Evolutionary conservation across 2,797 vertebrate species (phyloP), one percentile per base, ranked within the genome.

Genomic region (Eulemur mongoz): DNA sequence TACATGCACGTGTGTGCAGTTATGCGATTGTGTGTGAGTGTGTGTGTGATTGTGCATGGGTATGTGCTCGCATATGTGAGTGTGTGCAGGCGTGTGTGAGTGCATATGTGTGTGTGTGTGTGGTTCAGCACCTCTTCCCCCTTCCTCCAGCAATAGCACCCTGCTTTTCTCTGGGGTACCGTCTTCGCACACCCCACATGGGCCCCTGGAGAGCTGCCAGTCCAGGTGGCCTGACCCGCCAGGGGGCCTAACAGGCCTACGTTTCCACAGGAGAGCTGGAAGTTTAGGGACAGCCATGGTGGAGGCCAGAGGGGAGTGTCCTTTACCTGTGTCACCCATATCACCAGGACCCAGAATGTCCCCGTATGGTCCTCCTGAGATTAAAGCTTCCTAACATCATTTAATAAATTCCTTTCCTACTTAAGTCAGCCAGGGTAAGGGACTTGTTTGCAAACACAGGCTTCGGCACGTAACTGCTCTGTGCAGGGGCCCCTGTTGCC

Each of bases 381-480:
- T 6, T 5, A 17, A 25, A 0, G 20, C 38, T 15, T 50, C 25
- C 76, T 32, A 27, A 20, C 2, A 0, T 0, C 17, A 9, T 25
- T 82, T 75, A 38, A 27, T 45, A 13, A 32, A 52, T 3, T 22
- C 23, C 22, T 69, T 73, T 43, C 45, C 14, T 61, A 50, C 35
- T 57, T 5, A 4, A 2, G 4, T 50, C 23, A 2, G 32, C 0
- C 1, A 14, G 48, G 14, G 61, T 3, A 5, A 57, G 57, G 38
- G 54, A 12, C 32, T 4, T 9, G 40, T 43, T 73, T 35, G 4
- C 32, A 52, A 35, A 69, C 20, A 67, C 2, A 7, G 25, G 15
- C 65, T 38, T n/a, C 17, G 1, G 22, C 20, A 45, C 25, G 5
- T 13, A n/a, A 40, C 52, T 4, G 35, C 38, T 1, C 18, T 17